Base-by-base conservation (phyloP, 2,113 vertebrate genomes). In the Megaceryle torquata region DNA sequence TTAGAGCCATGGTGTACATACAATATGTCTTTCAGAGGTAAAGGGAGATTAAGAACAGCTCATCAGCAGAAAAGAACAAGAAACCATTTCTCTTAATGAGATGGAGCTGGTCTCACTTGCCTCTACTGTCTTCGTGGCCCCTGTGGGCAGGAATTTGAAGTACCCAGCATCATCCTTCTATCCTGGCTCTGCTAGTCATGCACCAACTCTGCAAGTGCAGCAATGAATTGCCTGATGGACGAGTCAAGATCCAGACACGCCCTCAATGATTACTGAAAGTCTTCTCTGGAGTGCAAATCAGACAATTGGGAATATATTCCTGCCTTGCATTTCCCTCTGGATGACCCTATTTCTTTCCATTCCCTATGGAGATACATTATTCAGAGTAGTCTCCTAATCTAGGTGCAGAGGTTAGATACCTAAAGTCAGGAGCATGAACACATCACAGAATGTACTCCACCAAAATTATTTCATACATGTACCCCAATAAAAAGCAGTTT, bases 341-440 rank as follows among this genome's bases (percentile, higher is more conserved):
- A 60, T 69, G 1, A 22, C 10, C 7, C 18, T 15, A 10, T 75
- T 67, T 71, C 39, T 61, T 82, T 37, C 51, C n/a, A n/a, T 28
- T 37, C 7, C 10, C 14, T 86, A 15, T 12, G 71, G 57, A 68
- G 20, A 16, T 18, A 18, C 24, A 11, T 51, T 72, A 65, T 35
- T 68, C 57, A 86, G 24, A 31, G 35, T 39, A 65, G 25, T 43
- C 37, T 17, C 12, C 64, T 76, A 61, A 60, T 31, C 21, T 28
- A 37, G 67, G 11, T 0, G 0, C 19, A 67, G 31, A 82, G 8
- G 4, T 57, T 82, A 44, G 44, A 22, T 31, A 72, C 11, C 9
- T 41, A 57, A 28, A 22, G 37, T 44, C 21, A 67, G 64, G 15
- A 78, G 11, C 28, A 35, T 1, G 2, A 86, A 48, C 14, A 26